phyloP scores from a whole-genome alignment of 1,140 invertebrate genomes.

The Euura saliciscinereae region DNA sequence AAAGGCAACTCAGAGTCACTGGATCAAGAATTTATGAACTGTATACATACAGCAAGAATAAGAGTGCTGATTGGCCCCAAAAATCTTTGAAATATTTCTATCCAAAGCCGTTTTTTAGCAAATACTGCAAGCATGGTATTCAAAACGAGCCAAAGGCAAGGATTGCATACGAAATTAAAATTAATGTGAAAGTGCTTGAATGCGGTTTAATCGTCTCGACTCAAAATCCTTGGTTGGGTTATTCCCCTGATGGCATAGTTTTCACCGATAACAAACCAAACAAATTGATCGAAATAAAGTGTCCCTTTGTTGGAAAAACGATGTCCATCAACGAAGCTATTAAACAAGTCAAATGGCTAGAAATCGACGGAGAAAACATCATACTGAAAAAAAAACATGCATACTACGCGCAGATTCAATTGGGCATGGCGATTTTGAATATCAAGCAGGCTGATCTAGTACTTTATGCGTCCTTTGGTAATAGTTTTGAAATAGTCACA shows the following conservation, averaged over 20 bases:
- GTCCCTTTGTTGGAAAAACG: neutral
- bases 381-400: conserved; percentile 13
- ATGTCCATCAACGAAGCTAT: neutral
- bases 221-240: conserved; percentile 9
- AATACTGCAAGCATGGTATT: neutral
- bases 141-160: neutral
- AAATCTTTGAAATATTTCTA: neutral
- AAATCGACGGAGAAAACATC: conserved; percentile 6
- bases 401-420: conserved; percentile 19
- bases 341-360: conserved; percentile 4
- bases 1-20: neutral
- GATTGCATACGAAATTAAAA: neutral
- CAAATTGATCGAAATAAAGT: conserved; percentile 10
- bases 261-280: conserved; percentile 2
- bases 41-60: neutral
- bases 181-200: neutral
- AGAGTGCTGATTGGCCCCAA: neutral
- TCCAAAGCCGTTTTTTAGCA: neutral
- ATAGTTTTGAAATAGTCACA: conserved; percentile 2
- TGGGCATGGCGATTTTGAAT: conserved; percentile 22
- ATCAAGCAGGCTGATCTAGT: conserved; percentile 11
- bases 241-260: conserved; percentile 14
- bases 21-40: neutral
- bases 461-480: conserved; percentile 16
- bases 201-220: conserved; percentile 5